Conservation (phyloP, 2,113 vertebrate genomes). For the Arothron firmamentum region DNA sequence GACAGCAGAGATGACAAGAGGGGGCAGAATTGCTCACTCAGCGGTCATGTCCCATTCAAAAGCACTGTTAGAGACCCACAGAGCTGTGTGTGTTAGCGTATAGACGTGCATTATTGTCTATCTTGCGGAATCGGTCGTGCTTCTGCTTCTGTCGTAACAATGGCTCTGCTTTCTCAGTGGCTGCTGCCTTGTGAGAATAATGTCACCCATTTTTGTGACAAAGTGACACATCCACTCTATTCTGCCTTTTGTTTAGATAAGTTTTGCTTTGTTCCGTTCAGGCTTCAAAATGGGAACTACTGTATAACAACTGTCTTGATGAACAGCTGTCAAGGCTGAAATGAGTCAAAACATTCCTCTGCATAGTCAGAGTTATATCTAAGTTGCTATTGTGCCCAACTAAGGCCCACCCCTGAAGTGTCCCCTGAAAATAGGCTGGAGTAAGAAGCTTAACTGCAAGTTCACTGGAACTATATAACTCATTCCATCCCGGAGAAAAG, state of each 20-base stretch:
- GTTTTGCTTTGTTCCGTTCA: background rate
- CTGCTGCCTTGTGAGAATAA: conserved; percentile 11
- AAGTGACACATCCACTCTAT: background rate
- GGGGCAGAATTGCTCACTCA: conserved; percentile 60
- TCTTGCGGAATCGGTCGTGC: conserved; percentile 32
- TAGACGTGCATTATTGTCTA: conserved; percentile 18
- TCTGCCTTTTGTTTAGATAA: conserved; percentile 4
- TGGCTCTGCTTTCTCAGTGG: conserved; percentile 32
- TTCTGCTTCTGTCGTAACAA: conserved; percentile 39
- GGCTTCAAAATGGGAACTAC: too few species aligned
- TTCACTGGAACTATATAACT: too few species aligned
- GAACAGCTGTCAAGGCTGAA: too few species aligned
- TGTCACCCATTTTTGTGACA: conserved; percentile 32
- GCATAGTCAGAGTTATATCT: too few species aligned
- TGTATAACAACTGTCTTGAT: too few species aligned
- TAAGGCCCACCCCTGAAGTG: too few species aligned
- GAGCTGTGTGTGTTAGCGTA: conserved; percentile 20
- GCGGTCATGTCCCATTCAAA: conserved; percentile 51
- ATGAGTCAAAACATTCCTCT: too few species aligned
- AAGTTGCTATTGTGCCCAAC: too few species aligned
- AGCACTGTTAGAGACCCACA: conserved; percentile 26
- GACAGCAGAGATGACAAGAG: conserved; percentile 33
- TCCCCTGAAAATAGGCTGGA: too few species aligned
- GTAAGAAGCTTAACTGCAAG: too few species aligned
- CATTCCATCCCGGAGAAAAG: too few species aligned